Evolutionary conservation across 2,797 vertebrate species (phyloP), one percentile per base, ranked within the genome.

Genomic region (Ispidina picta): DNA sequence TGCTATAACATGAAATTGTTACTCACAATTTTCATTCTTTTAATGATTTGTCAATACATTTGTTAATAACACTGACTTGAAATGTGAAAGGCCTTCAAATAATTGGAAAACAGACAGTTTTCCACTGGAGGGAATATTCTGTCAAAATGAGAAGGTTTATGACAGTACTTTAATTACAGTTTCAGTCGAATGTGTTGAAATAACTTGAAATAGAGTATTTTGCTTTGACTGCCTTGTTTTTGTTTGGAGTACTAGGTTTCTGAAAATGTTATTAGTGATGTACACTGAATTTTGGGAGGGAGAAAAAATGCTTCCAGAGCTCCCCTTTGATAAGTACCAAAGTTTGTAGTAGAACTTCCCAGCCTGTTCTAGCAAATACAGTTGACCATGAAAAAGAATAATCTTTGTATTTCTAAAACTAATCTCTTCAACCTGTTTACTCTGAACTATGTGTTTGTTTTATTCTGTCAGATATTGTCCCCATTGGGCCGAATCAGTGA

Each of bases 401-500:
- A 43, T 43, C 8, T 60, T 84, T 4, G 0, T 39, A 29, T 66
- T 91, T 58, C 16, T 65, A 35, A 78, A 79, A 16, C 9, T n/a
- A 60, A 55, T 44, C 23, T 73, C 4, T 46, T 86, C 15, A 29
- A 10, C 28, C 9, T 76, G 5, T 71, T 55, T 78, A 39, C 43
- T 65, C 18, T 74, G 60, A 85, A 22, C 59, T 88, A 18, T 93
- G 33, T 10, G 37, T 75, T 33, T 86, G 13, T 46, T 90, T 93
- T 94, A 19, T 83, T 3, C 89, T 90, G 80, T 22, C 86, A 99
- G 99, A 99, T 99, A 94, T 92, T 99, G 83, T 99, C 99, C 75
- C 99, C 99, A 43, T 95, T 99, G 93, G 99, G 99, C 26, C 98
- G 99, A 39, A 99, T 99, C 94, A 98, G 98, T n/a, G 99, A 99